Base-by-base conservation (phyloP, 2,888 invertebrate species). In the Ormyrus thymus region DNA sequence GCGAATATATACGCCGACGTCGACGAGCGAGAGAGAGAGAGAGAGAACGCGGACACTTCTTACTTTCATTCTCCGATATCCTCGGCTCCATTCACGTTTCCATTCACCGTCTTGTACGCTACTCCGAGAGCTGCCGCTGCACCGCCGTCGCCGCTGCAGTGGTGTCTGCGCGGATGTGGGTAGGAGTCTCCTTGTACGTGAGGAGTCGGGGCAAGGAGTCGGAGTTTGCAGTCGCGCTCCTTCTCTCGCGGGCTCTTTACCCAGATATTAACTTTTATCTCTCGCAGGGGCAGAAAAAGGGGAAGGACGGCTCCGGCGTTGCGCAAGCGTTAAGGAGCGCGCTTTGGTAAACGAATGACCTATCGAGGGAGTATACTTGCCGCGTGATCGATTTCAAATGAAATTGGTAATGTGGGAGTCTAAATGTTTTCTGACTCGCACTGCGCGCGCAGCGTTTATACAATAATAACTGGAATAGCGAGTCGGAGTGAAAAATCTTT, bases 41-140 rank as follows among this genome's bases (percentile, higher is more conserved):
- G 61, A 46, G 51, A 78, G 64, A 74, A 61, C 61, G 53, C 70
- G 68, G 15, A 65, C 70, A 75, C 78, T 76, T 81, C 76, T 81
- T 81, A 81, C 78, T 79, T 81, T 81, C 81, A 79, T 79, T 81
- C 75, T 76, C 51, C 72, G 71, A 76, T 81, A 81, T 76, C 76
- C 76, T 81, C 78, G 73, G 78, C 66, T 80, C 81, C 81, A 81
- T 81, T 81, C 81, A 79, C 76, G 78, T 79, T 79, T 81, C 77
- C 78, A 79, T 81, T 81, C 78, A 76, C 77, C 66, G 53, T 69
- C 72, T 68, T 62, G 59, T 13, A n/a, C 65, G 10, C 46, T 11
- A 15, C 61, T 15, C 29, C 43, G 68, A 53, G 53, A 62, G 62
- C 15, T 11, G 56, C n/a, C 48, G 9, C 45, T 29, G 13, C 29